Percentiles rank a stretch among this genome's conserved stretches.
Conservation (phyloP, 2,888 invertebrate genomes). For the Megastigmus dorsalis region DNA sequence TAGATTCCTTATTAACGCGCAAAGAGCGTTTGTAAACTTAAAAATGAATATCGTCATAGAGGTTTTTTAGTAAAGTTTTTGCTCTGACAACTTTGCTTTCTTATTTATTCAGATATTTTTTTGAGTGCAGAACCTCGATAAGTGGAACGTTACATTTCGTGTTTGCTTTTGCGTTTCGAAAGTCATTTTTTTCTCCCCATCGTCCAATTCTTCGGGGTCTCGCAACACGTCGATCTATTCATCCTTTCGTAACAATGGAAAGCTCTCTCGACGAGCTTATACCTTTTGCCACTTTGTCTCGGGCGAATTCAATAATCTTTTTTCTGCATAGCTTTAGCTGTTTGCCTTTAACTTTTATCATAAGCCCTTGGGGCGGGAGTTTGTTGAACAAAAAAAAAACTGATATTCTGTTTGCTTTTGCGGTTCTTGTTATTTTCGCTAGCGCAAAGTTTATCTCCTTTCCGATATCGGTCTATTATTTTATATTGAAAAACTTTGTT, state of each 20-base stretch:
- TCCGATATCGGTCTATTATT: conserved; percentile 7
- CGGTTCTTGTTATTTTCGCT: background rate
- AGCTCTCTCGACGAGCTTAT: conserved; percentile 39
- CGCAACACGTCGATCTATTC: conserved; percentile 41
- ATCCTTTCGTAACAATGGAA: conserved; percentile 45
- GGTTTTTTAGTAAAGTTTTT: too few species aligned
- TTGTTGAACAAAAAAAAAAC: conserved; percentile 26
- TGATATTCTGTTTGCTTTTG: background rate
- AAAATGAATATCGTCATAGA: too few species aligned
- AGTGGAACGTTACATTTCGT: too few species aligned
- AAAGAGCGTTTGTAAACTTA: too few species aligned
- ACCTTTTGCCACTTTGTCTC: conserved; percentile 50
- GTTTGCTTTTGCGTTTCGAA: conserved; percentile 19
- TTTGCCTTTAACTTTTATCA: conserved; percentile 33
- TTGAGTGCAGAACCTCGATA: too few species aligned
- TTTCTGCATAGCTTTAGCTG: conserved; percentile 40
- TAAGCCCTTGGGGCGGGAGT: background rate
- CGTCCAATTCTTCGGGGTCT: conserved; percentile 21
- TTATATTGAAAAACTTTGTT: background rate
- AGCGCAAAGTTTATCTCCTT: too few species aligned
- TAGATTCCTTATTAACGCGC: too few species aligned
- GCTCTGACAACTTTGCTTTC: too few species aligned
- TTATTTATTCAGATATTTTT: too few species aligned
- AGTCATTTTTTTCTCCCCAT: conserved; percentile 31
- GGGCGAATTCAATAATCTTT: conserved; percentile 52